These are phyloP conservation scores for Margaritifera margaritifera DNA, from an alignment of 2,888 invertebrate species.

Conservation along the genomic window DNA sequence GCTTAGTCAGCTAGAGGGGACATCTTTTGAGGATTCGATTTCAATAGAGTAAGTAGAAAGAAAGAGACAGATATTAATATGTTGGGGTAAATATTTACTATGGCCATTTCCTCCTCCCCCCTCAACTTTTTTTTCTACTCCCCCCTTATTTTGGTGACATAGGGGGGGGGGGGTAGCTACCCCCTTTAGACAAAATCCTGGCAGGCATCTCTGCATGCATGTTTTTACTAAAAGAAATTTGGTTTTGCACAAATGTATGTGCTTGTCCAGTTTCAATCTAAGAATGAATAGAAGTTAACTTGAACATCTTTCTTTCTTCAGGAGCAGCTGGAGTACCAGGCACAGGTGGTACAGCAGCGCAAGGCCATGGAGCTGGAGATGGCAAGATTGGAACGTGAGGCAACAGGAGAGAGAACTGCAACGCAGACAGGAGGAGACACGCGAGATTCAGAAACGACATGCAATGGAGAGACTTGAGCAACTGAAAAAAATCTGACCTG, in stretches of 20 bases:
- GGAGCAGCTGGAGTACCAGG: constrained; percentile 83
- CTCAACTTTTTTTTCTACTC: no score
- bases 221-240: neutral
- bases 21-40: no score
- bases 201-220: no score
- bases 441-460: constrained; percentile 86
- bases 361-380: constrained; percentile 86
- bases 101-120: no score
- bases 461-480: constrained; percentile 92
- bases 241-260: no score
- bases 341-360: constrained; percentile 76
- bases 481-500: constrained; percentile 91
- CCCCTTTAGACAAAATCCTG: no score
- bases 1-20: no score
- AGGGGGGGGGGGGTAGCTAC: no score
- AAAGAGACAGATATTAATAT: no score
- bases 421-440: constrained; percentile 88
- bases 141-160: no score
- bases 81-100: no score
- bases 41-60: no score
- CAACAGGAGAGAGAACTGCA: constrained; percentile 91
- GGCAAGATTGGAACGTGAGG: constrained; percentile 88
- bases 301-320: constrained; percentile 40
- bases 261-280: neutral
- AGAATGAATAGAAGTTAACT: neutral